Conservation (phyloP, 2,113 vertebrate genomes). For the Brienomyrus brachyistius region DNA sequence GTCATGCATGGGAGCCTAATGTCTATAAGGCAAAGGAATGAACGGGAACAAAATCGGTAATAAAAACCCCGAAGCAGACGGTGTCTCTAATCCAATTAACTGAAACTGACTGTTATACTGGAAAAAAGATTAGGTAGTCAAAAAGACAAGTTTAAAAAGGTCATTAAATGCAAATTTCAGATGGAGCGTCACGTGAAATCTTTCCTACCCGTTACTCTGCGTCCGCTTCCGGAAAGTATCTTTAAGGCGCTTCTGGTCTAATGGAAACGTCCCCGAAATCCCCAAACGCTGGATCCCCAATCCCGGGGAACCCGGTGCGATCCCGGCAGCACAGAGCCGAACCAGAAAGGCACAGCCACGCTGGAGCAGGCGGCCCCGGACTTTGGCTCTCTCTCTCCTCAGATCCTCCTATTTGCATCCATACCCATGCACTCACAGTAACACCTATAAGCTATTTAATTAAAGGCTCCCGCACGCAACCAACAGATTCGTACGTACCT, state of each 20-base stretch:
- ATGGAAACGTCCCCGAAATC: neutral
- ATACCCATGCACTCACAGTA: neutral
- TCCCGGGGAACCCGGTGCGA: neutral
- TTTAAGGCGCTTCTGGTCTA: neutral
- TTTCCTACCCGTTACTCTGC: neutral
- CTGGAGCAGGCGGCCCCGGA: neutral
- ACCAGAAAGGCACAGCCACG: neutral
- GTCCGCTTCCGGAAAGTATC: neutral
- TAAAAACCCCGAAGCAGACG: neutral
- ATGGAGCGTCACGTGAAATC: neutral
- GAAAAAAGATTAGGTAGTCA: neutral
- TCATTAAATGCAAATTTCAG: neutral
- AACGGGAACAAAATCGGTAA: neutral
- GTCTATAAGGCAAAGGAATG: neutral
- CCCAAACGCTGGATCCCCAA: neutral
- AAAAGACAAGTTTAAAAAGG: neutral
- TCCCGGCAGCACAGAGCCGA: neutral
- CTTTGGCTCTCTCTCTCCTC: neutral
- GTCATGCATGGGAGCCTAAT: neutral
- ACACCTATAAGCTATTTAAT: neutral
- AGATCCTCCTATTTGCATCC: neutral
- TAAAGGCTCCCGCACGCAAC: neutral
- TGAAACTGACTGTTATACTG: neutral
- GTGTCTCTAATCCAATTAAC: neutral
- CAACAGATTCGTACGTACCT: neutral